phyloP scores from a whole-genome alignment of 2,797 vertebrate species.

The Ataeniobius toweri region DNA sequence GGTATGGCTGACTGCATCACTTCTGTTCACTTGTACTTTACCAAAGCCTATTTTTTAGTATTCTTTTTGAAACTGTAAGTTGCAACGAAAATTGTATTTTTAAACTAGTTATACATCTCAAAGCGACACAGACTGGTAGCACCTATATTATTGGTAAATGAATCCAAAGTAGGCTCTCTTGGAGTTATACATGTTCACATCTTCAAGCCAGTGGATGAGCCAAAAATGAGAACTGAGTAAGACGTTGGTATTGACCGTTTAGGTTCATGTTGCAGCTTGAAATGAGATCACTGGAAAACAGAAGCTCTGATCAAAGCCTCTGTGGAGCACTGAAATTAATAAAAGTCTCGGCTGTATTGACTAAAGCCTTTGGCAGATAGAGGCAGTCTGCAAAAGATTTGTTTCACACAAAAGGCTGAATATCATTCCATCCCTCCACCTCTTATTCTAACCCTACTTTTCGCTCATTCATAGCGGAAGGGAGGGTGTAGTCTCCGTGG shows the following conservation, averaged over 20 bases:
- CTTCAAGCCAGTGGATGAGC: constrained; percentile 43
- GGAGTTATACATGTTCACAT: constrained; percentile 39
- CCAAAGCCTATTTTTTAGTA: neutral
- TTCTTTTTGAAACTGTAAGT: neutral
- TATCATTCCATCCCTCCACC: neutral
- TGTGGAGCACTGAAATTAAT: constrained; percentile 67
- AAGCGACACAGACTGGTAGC: constrained; percentile 15
- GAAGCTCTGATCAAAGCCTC: constrained; percentile 67
- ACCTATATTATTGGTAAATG: constrained; percentile 29
- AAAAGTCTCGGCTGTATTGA: constrained; percentile 69
- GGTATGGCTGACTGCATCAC: neutral
- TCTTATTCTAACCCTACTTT: neutral
- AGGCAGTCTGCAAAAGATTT: constrained; percentile 25
- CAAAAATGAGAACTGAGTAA: constrained; percentile 63
- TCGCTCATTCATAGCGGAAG: neutral
- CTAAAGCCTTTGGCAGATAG: constrained; percentile 53
- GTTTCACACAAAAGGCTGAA: constrained; percentile 13
- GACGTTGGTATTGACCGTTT: constrained; percentile 72
- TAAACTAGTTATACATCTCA: constrained; percentile 17
- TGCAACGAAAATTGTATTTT: neutral
- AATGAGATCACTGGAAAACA: constrained; percentile 72
- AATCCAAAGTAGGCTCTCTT: constrained; percentile 58
- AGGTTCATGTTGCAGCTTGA: constrained; percentile 73
- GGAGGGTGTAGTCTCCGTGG: neutral
- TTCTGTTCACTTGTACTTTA: neutral